Percentiles rank a stretch among this genome's conserved stretches.
phyloP scores from a whole-genome alignment of 2,888 invertebrate species.

The Zelleria hepariella region DNA sequence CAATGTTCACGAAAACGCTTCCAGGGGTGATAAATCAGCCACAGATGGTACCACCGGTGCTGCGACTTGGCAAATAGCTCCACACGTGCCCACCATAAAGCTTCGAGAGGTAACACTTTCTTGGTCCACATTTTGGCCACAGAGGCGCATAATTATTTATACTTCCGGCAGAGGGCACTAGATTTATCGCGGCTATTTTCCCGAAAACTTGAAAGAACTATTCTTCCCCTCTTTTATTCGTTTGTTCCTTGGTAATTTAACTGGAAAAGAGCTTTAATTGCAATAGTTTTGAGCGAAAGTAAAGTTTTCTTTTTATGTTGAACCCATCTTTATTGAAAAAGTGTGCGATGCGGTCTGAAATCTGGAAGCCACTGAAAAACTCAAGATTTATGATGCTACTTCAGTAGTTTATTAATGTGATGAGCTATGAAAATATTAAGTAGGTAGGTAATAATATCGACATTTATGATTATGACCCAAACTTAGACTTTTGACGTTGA shows the following conservation, averaged over 20 bases:
- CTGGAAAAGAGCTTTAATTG: background rate
- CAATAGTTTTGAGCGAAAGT: background rate
- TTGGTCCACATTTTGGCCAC: slow-evolving; percentile 6
- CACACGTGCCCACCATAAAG: slow-evolving; percentile 20
- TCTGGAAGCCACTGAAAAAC: background rate
- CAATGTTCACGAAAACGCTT: slow-evolving; percentile 13
- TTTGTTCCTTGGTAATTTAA: background rate
- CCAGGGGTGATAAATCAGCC: slow-evolving; percentile 41
- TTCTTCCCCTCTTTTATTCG: background rate
- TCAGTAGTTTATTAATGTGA: no score
- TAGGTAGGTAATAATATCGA: no score
- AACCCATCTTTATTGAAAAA: background rate
- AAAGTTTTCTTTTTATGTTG: background rate
- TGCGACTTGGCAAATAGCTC: slow-evolving; percentile 29
- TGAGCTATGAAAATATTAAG: no score
- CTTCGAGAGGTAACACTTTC: slow-evolving; percentile 6
- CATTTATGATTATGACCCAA: no score
- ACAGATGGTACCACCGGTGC: slow-evolving; percentile 35
- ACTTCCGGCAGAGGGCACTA: background rate
- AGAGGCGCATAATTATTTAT: background rate
- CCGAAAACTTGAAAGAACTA: background rate
- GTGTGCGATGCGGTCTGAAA: background rate
- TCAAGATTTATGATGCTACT: background rate
- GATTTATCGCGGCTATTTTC: background rate
- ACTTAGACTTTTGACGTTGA: no score